Evolutionary conservation across 2,797 vertebrate species (phyloP).

Genomic region (Pristis pectinata): DNA sequence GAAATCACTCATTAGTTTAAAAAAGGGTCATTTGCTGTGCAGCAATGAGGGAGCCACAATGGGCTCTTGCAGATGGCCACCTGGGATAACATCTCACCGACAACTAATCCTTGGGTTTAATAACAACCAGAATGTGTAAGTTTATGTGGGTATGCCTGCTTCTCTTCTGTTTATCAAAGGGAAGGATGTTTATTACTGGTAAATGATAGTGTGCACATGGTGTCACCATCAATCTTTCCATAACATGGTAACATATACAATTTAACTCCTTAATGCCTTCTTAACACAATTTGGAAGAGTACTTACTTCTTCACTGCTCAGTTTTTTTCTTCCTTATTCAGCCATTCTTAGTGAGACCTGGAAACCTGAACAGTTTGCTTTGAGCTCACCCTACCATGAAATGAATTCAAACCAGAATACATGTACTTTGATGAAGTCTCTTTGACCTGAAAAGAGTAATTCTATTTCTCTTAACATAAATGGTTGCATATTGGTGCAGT

Average conservation of each 20-base stretch:
- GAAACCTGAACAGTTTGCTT: not conserved
- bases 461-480: too few species aligned
- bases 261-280: not conserved
- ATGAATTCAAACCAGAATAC: too few species aligned
- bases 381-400: not conserved
- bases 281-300: not conserved
- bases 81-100: not conserved
- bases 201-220: not conserved
- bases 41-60: too few species aligned
- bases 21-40: too few species aligned
- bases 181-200: not conserved
- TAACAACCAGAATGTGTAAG: not conserved
- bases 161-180: not conserved
- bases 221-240: not conserved
- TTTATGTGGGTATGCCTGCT: not conserved
- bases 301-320: too few species aligned
- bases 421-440: too few species aligned
- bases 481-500: too few species aligned
- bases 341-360: not conserved
- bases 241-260: not conserved
- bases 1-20: too few species aligned
- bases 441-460: too few species aligned
- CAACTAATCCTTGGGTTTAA: not conserved
- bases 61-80: not conserved
- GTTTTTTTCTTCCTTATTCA: not conserved